These are phyloP conservation scores for Fabriciana adippe DNA, from an alignment of 2,888 invertebrate species.

Conservation along the genomic window DNA sequence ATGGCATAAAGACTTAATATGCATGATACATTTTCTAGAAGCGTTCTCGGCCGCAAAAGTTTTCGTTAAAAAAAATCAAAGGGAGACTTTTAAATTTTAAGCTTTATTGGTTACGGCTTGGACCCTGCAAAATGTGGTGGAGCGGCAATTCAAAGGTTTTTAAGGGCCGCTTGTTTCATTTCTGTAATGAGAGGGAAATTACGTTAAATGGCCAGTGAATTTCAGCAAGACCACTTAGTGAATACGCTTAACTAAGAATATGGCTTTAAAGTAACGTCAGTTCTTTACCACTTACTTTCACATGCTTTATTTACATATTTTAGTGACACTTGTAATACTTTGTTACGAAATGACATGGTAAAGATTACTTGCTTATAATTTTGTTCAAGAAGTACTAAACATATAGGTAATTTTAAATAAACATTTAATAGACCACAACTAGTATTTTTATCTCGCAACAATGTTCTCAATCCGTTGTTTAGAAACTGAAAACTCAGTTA, in stretches of 20 bases:
- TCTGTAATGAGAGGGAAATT: slow-evolving; percentile 65
- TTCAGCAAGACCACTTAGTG: slow-evolving; percentile 36
- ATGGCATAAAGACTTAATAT: background rate
- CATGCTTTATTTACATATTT: background rate
- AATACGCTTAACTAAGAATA: slow-evolving; percentile 15
- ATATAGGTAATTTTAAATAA: too few species aligned
- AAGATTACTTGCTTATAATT: too few species aligned
- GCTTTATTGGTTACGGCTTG: slow-evolving; percentile 69
- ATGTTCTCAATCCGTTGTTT: too few species aligned
- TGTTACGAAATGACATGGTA: too few species aligned
- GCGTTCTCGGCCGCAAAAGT: slow-evolving; percentile 21
- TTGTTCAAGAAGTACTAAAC: too few species aligned
- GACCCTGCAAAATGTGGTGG: slow-evolving; percentile 71
- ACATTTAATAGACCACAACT: too few species aligned
- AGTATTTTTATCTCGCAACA: too few species aligned
- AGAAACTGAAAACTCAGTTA: too few species aligned
- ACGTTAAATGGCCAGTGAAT: slow-evolving; percentile 57
- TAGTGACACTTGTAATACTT: too few species aligned
- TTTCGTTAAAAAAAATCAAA: slow-evolving; percentile 40
- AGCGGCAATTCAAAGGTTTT: slow-evolving; percentile 80
- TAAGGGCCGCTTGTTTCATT: slow-evolving; percentile 65
- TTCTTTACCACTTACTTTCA: background rate
- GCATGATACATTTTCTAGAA: slow-evolving; percentile 21
- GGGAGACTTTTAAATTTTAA: slow-evolving; percentile 63
- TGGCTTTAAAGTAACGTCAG: background rate